phyloP scores from a whole-genome alignment of 2,113 vertebrate species.

The Hypomesus transpacificus region DNA sequence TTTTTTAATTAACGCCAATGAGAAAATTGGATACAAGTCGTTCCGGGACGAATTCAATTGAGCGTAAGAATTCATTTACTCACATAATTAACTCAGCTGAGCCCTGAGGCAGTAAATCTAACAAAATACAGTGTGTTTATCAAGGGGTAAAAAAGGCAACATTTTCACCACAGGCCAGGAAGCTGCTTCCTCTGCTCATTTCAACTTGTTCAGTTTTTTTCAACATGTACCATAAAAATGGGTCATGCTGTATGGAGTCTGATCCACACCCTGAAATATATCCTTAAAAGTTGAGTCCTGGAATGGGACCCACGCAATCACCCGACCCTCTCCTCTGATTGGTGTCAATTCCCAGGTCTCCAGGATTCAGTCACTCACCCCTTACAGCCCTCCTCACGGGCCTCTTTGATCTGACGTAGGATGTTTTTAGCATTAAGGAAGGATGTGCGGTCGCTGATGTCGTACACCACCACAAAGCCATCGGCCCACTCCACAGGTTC shows the following conservation, averaged over 20 bases:
- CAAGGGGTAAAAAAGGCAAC: constrained; percentile 14
- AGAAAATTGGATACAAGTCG: constrained; percentile 36
- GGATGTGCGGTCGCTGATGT: constrained; percentile 49
- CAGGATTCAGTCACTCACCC: constrained; percentile 46
- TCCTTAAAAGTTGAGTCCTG: constrained; percentile 1
- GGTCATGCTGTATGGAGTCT: constrained; percentile 4
- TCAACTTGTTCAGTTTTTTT: constrained; percentile 10
- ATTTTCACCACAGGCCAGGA: constrained; percentile 14
- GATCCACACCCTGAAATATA: constrained; percentile 1
- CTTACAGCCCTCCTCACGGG: constrained; percentile 42
- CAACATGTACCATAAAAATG: background rate
- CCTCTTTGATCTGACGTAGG: constrained; percentile 57
- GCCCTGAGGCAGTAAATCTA: constrained; percentile 25
- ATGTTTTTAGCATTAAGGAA: constrained; percentile 55
- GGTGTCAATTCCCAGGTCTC: constrained; percentile 29
- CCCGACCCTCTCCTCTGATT: constrained; percentile 29
- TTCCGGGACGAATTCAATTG: constrained; percentile 24
- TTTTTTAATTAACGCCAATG: constrained; percentile 32
- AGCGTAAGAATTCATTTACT: constrained; percentile 27
- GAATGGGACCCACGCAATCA: constrained; percentile 49
- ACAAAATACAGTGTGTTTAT: constrained; percentile 28
- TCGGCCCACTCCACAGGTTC: constrained; percentile 60
- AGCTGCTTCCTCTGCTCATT: constrained; percentile 4
- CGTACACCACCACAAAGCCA: constrained; percentile 58
- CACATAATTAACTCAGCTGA: constrained; percentile 34